Base-by-base conservation (phyloP, 2,113 vertebrate species). In the Garra rufa region DNA sequence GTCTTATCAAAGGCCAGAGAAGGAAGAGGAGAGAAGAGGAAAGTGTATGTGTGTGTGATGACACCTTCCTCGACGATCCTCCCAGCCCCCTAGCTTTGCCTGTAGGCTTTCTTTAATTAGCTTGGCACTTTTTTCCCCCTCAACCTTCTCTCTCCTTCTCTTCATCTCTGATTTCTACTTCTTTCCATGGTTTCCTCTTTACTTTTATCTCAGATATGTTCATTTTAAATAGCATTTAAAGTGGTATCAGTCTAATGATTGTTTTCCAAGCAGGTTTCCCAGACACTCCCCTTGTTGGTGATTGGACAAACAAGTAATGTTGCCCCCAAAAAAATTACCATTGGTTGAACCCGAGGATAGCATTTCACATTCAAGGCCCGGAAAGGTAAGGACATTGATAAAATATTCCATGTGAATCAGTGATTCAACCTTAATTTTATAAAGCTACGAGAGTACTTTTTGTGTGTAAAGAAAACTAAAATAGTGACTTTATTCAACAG, bases 41-140 rank as follows among this genome's bases (percentile, higher is more conserved):
- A 88, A 88, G 86, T 82, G 86, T 88, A 82, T 86, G 90, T 84
- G 86, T 88, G 92, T 90, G 90, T 89, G 92, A 91, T 90, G 92
- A 93, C 93, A 93, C 93, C 88, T 90, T 93, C 88, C 91, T 92
- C 90, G 89, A 90, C 91, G 91, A 90, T 90, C 89, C 83, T 89
- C 88, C 89, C 85, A 81, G 84, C 87, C 59, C 85, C 21, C 87
- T 83, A 85, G 81, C 84, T 89, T 87, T 30, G 89, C 89, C 87
- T 88, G 79, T 87, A 88, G 87, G 89, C 91, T 65, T 81, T 57
- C 85, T 87, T 91, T 94, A 93, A 94, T 93, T 94, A 92, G 85
- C 77, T 73, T 87, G 80, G 26, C 79, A 86, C 73, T 67, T 86
- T 65, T 85, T 86, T 83, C 85, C 81, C 57, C 48, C 81, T 75